These are phyloP conservation scores for Atherix ibis DNA, from an alignment of 2,888 invertebrate genomes.

Conservation along the genomic window DNA sequence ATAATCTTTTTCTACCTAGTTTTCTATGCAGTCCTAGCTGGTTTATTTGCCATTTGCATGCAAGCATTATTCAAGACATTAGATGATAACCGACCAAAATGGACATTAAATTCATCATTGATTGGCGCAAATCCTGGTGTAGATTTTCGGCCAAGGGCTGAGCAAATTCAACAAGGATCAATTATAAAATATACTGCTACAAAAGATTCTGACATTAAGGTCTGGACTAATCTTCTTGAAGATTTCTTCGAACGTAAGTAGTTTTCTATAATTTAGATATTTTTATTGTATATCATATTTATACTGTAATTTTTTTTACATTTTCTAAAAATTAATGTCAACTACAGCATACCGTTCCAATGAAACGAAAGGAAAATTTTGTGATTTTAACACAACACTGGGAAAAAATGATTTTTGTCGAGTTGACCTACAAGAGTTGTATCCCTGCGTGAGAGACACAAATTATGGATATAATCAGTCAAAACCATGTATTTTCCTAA, in stretches of 20 bases:
- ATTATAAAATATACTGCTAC: constrained; percentile 42
- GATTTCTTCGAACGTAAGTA: constrained; percentile 41
- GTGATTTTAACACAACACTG: constrained; percentile 36
- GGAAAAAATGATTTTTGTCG: constrained; percentile 38
- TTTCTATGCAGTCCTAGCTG: constrained; percentile 72
- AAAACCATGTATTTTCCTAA: constrained; percentile 71
- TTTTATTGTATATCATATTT: neutral
- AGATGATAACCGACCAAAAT: constrained; percentile 53
- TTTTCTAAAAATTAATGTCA: no score
- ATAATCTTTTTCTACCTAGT: constrained; percentile 70
- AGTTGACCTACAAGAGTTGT: constrained; percentile 31
- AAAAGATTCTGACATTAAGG: constrained; percentile 35
- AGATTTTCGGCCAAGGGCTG: constrained; percentile 46
- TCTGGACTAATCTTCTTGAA: constrained; percentile 40
- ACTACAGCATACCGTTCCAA: no score
- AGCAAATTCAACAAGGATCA: constrained; percentile 39
- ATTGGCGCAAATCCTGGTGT: constrained; percentile 53
- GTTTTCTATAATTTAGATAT: constrained; percentile 1
- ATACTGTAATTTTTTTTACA: no score
- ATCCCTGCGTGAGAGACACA: constrained; percentile 35
- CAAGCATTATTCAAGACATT: constrained; percentile 61
- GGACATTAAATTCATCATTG: constrained; percentile 56
- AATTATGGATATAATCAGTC: constrained; percentile 54
- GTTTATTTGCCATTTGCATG: constrained; percentile 76
- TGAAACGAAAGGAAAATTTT: constrained; percentile 38